Conservation (phyloP, 2,888 invertebrate genomes). For the Ryuthela nishihirai region DNA sequence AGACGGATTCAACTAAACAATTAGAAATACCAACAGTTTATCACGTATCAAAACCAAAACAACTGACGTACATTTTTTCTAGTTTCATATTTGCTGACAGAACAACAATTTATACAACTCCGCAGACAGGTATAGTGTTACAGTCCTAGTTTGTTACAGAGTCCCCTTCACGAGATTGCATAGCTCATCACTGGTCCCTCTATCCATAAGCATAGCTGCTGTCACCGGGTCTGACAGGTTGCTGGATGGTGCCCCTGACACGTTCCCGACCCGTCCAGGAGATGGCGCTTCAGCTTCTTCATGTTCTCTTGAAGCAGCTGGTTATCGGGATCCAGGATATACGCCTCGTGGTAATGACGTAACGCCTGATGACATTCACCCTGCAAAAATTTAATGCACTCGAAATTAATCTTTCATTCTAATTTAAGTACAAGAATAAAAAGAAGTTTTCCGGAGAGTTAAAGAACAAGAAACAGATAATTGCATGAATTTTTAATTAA, state of each 20-base stretch:
- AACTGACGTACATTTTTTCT: constrained; percentile 31
- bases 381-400: no score
- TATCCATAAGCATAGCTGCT: constrained; percentile 16
- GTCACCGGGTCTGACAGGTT: constrained; percentile 35
- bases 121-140: constrained; percentile 3
- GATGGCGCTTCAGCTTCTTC: constrained; percentile 34
- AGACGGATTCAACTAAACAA: no score
- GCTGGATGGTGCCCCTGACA: constrained; percentile 10
- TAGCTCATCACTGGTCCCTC: constrained; percentile 34
- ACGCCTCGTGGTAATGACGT: constrained; percentile 37
- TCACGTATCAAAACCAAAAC: constrained; percentile 36
- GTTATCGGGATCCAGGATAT: constrained; percentile 39
- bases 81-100: constrained; percentile 20
- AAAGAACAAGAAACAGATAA: no score
- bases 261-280: constrained; percentile 25
- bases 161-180: constrained; percentile 15
- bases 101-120: constrained; percentile 28
- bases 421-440: no score
- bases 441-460: no score
- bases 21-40: constrained; percentile 33
- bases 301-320: constrained; percentile 38
- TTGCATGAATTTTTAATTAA: no score
- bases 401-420: no score
- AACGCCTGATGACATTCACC: constrained; percentile 39
- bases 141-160: constrained; percentile 6